Evolutionary conservation across 2,113 vertebrate genomes (phyloP).

Genomic region (Pyrgilauda ruficollis): DNA sequence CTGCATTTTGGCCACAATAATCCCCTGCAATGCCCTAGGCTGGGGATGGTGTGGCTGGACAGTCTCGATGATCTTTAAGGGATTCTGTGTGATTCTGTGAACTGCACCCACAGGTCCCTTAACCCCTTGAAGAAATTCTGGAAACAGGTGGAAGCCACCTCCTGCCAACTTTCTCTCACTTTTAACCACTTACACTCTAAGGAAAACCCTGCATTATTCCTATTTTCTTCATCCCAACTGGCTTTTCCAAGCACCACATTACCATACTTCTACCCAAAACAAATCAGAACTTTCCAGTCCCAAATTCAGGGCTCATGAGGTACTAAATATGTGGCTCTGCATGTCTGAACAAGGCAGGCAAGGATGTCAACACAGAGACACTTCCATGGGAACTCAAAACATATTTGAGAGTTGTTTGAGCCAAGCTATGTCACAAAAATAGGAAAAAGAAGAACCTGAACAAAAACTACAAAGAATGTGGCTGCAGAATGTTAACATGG

Average conservation of each 20-base stretch:
- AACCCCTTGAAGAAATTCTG: neutral
- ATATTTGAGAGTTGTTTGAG: neutral
- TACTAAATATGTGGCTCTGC: neutral
- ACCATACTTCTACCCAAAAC: neutral
- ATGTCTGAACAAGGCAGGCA: neutral
- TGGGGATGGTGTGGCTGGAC: neutral
- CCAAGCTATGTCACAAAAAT: neutral
- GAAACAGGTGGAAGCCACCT: neutral
- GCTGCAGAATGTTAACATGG: neutral
- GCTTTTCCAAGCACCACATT: neutral
- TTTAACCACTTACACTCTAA: neutral
- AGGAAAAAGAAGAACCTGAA: neutral
- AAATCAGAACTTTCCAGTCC: neutral
- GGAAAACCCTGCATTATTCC: neutral
- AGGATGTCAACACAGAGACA: neutral
- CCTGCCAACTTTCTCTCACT: neutral
- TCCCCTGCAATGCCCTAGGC: fast-evolving
- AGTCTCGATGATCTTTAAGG: neutral
- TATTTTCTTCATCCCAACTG: neutral
- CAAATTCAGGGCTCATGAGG: neutral
- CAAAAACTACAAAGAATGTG: neutral
- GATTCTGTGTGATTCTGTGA: neutral
- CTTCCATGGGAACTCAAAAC: neutral
- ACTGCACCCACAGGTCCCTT: neutral
- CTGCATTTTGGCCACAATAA: neutral